A percentile compares a stretch with the other conserved stretches of the same genome.
Evolutionary conservation across 2,888 invertebrate genomes (phyloP).

Genomic region (Habroteleia sp.): DNA sequence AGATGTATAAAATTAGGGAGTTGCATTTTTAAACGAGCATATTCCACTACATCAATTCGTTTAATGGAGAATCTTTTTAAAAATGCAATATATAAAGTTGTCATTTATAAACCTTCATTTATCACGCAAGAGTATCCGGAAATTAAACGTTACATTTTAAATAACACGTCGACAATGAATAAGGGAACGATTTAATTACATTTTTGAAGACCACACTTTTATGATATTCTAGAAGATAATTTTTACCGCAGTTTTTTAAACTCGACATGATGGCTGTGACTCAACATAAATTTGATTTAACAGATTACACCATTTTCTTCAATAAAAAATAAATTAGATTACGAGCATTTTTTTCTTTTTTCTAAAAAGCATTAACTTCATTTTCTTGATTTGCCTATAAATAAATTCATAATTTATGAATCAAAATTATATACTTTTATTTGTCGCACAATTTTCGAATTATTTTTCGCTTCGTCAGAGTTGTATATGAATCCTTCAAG

Average conservation of each 20-base stretch:
- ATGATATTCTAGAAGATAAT: slow-evolving; percentile 56
- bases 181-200: slow-evolving; percentile 54
- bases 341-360: too few relatives aligned
- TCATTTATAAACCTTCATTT: slow-evolving; percentile 54
- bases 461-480: too few relatives aligned
- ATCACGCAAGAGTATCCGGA: slow-evolving; percentile 61
- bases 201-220: slow-evolving; percentile 42
- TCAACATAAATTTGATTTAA: too few relatives aligned
- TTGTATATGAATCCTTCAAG: too few relatives aligned
- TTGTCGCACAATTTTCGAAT: too few relatives aligned
- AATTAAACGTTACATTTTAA: slow-evolving; percentile 63
- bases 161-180: slow-evolving; percentile 52
- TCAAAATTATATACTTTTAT: too few relatives aligned
- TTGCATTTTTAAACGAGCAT: slow-evolving; percentile 42
- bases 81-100: slow-evolving; percentile 57
- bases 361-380: too few relatives aligned
- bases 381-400: too few relatives aligned
- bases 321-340: too few relatives aligned
- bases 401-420: too few relatives aligned
- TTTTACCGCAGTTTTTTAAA: slow-evolving; percentile 15
- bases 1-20: slow-evolving; percentile 50
- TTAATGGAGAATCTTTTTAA: slow-evolving; percentile 48
- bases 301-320: too few relatives aligned
- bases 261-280: too few relatives aligned
- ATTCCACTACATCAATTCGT: slow-evolving; percentile 53